Percentiles rank a stretch among this genome's conserved stretches.
Conservation (phyloP, 2,888 invertebrate species). For the Nasonovia ribisnigri region DNA sequence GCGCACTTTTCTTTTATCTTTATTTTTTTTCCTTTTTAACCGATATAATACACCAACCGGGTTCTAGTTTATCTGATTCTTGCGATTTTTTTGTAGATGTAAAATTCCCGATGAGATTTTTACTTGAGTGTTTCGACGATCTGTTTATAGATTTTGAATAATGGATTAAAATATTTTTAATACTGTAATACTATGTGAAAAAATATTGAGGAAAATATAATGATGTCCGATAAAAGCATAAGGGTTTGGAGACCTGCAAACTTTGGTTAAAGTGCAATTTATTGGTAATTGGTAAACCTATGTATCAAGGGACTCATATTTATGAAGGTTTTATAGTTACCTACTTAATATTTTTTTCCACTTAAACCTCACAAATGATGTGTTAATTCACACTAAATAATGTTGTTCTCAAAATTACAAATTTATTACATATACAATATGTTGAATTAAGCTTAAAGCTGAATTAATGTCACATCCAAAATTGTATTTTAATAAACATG, state of each 20-base stretch:
- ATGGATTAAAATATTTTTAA: constrained; percentile 14
- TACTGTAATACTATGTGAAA: background rate
- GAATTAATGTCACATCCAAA: background rate
- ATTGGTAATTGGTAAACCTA: background rate
- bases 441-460: background rate
- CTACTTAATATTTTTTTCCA: background rate
- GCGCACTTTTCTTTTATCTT: constrained; percentile 26
- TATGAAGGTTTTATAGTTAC: background rate
- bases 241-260: background rate
- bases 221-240: background rate
- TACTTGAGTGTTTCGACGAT: constrained; percentile 41
- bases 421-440: background rate
- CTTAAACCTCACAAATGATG: background rate
- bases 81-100: constrained; percentile 6
- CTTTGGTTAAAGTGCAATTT: background rate
- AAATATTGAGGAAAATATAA: background rate
- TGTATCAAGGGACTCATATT: background rate
- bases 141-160: constrained; percentile 55
- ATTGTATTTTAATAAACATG: background rate
- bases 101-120: constrained; percentile 28
- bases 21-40: background rate
- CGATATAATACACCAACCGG: background rate
- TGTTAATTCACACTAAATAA: background rate
- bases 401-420: background rate
- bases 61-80: constrained; percentile 34